Percentiles rank a stretch among this genome's conserved stretches.
These are phyloP conservation scores for Nemapogon koenigi DNA, from an alignment of 2,888 invertebrate species.

Conservation along the genomic window DNA sequence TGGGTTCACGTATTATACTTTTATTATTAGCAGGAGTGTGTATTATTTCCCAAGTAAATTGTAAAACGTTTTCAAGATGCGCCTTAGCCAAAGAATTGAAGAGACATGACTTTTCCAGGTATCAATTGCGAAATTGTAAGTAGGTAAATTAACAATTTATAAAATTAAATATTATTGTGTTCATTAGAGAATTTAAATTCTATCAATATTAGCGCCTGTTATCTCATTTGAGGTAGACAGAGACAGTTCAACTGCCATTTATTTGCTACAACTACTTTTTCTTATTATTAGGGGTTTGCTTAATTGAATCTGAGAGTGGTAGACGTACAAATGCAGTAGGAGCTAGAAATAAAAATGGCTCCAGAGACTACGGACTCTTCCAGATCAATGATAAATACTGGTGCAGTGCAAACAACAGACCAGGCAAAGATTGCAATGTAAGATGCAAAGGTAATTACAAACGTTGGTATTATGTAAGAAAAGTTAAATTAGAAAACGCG, in stretches of 20 bases:
- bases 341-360: constrained; percentile 12
- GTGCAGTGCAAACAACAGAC: constrained; percentile 15
- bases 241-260: too few species aligned
- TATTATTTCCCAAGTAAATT: constrained; percentile 22
- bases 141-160: constrained; percentile 10
- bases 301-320: constrained; percentile 35
- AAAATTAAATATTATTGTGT: background rate
- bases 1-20: too few species aligned
- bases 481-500: background rate
- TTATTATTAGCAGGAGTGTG: constrained; percentile 13
- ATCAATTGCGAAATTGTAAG: constrained; percentile 33
- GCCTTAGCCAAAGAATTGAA: constrained; percentile 27
- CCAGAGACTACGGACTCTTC: constrained; percentile 24
- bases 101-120: constrained; percentile 28
- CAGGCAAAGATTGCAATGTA: constrained; percentile 20
- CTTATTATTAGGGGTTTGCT: constrained; percentile 37
- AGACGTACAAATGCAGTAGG: constrained; percentile 36
- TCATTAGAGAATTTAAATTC: too few species aligned
- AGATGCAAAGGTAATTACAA: constrained; percentile 19
- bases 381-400: constrained; percentile 21
- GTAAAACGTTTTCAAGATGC: constrained; percentile 26
- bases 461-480: background rate
- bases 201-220: too few species aligned
- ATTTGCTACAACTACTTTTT: too few species aligned
- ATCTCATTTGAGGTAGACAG: too few species aligned